These are phyloP conservation scores for Atherinosoma microstoma DNA, from an alignment of 2,797 vertebrate genomes.

Conservation along the genomic window DNA sequence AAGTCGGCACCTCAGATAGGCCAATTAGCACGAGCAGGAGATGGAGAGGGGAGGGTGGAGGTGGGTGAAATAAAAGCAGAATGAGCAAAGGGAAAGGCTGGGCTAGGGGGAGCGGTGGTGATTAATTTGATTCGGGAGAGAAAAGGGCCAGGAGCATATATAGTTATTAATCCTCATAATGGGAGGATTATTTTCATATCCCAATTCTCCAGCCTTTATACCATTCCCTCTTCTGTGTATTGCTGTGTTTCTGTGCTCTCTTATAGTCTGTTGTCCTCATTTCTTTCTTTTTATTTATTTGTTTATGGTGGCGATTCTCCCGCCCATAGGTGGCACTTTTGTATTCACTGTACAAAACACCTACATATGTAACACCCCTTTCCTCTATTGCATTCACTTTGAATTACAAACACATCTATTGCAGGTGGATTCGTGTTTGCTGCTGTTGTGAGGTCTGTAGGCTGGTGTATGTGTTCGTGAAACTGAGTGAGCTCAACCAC, in stretches of 20 bases:
- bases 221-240: slow-evolving; percentile 25
- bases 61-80: slow-evolving; percentile 48
- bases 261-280: slow-evolving; percentile 53
- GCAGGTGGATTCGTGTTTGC: slow-evolving; percentile 41
- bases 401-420: slow-evolving; percentile 39
- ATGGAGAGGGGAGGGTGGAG: slow-evolving; percentile 24
- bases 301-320: slow-evolving; percentile 22
- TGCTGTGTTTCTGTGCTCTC: slow-evolving; percentile 33
- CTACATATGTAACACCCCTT: slow-evolving; percentile 24
- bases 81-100: slow-evolving; percentile 60
- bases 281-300: slow-evolving; percentile 48
- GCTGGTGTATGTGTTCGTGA: slow-evolving; percentile 37
- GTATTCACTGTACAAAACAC: slow-evolving; percentile 23
- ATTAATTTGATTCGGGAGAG: slow-evolving; percentile 74
- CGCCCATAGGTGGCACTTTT: slow-evolving; percentile 28
- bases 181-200: slow-evolving; percentile 72
- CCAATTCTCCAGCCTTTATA: slow-evolving; percentile 56
- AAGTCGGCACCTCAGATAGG: slow-evolving; percentile 76
- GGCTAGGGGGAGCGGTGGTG: slow-evolving; percentile 59
- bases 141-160: slow-evolving; percentile 73
- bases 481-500: slow-evolving; percentile 60
- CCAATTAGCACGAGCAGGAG: slow-evolving; percentile 71
- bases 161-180: slow-evolving; percentile 80
- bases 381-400: slow-evolving; percentile 17
- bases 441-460: slow-evolving; percentile 31